Evolutionary conservation across 1,140 invertebrate species (phyloP).

Genomic region (Pararge aegeria): DNA sequence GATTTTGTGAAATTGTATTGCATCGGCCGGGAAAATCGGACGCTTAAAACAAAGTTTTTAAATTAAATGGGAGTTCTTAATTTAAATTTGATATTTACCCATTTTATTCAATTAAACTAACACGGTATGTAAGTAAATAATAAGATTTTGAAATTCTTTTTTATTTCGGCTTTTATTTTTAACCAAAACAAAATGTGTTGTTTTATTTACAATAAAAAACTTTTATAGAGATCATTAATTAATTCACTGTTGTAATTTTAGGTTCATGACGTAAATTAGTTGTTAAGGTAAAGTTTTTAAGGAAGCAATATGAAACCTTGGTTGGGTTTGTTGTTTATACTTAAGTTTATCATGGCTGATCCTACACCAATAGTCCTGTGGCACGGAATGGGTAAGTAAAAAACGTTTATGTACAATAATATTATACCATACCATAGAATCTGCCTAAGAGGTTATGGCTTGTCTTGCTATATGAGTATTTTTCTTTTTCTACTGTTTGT

Average conservation of each 20-base stretch:
- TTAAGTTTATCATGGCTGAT: constrained; percentile 41
- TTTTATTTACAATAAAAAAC: too few relatives aligned
- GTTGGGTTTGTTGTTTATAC: constrained; percentile 35
- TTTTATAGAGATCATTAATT: too few relatives aligned
- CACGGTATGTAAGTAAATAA: too few relatives aligned
- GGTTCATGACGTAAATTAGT: not conserved
- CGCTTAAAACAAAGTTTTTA: not conserved
- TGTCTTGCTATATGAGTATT: too few relatives aligned
- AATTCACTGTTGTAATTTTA: not conserved
- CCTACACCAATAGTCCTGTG: constrained; percentile 85
- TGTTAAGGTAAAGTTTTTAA: not conserved
- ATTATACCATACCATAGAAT: too few relatives aligned
- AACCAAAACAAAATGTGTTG: too few relatives aligned
- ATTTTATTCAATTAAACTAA: too few relatives aligned
- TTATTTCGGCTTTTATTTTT: too few relatives aligned
- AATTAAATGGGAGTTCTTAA: not conserved
- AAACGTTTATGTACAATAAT: too few relatives aligned
- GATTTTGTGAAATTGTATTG: not conserved
- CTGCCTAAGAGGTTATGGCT: too few relatives aligned
- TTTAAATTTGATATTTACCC: not conserved
- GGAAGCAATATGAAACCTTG: constrained; percentile 33
- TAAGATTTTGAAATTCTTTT: too few relatives aligned
- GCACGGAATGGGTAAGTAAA: constrained; percentile 89
- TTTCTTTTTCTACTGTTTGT: too few relatives aligned
- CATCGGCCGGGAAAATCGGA: not conserved